Conservation (phyloP, 2,888 invertebrate genomes). For the Amblyjoppa fuscipennis region DNA sequence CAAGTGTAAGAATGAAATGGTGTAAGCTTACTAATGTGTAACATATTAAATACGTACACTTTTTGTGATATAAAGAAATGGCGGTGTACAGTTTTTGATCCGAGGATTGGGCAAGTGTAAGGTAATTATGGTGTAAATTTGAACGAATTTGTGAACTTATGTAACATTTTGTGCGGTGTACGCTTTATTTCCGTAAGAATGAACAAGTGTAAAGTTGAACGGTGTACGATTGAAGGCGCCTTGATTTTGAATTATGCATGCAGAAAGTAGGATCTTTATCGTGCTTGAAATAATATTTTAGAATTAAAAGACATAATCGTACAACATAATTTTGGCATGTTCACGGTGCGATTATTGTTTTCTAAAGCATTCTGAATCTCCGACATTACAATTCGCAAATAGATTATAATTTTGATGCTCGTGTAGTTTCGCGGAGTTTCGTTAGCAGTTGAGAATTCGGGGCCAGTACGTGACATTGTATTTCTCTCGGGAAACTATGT, state of each 20-base stretch:
- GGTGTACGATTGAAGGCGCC: no score
- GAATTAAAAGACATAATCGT: neutral
- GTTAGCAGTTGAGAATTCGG: neutral
- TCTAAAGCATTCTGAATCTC: neutral
- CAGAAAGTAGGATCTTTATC: neutral
- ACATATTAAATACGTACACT: no score
- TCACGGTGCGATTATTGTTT: neutral
- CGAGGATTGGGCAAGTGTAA: no score
- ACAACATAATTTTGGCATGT: neutral
- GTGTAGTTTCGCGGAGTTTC: neutral
- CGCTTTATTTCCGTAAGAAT: no score
- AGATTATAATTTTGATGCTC: neutral
- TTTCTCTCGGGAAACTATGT: constrained; percentile 33
- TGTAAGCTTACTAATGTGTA: no score
- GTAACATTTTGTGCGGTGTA: no score
- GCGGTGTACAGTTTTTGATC: no score
- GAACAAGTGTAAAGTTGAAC: no score
- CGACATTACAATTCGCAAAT: neutral
- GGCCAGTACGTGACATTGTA: constrained; percentile 20
- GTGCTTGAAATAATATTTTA: neutral
- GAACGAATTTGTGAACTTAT: no score
- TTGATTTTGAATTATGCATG: neutral
- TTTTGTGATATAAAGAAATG: no score
- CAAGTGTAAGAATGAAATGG: no score
- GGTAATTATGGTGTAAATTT: no score